Evolutionary conservation across 1,140 invertebrate genomes (phyloP), one percentile per base, ranked within the genome.

Genomic region (Eriocheir sinensis): DNA sequence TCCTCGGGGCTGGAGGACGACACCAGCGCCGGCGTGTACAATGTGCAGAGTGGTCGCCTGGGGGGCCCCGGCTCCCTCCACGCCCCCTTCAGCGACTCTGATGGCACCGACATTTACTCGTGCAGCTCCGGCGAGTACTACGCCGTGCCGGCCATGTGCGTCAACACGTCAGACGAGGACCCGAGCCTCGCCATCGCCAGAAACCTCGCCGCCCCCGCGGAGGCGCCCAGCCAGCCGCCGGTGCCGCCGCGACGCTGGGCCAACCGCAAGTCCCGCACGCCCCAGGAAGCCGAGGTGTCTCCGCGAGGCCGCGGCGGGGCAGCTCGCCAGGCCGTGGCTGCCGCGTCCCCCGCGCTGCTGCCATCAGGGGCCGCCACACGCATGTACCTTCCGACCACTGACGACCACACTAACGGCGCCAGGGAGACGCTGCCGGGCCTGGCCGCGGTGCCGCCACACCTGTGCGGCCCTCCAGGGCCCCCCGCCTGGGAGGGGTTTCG

Each of bases 91-190:
- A 94, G 93, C 27, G 93, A 94, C 72, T 44, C 53, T 30, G 93
- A 94, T 21, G 86, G 93, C 30, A 44, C 53, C 30, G 93, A 94
- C 21, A 40, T 81, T 60, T 60, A 40, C 21, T 95, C 89, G 2
- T 91, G 81, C 38, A 93, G 93, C 36, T 96, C 95, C 3, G 95
- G 95, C 27, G 95, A 96, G 44, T 96, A 92, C 36, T 95, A 95
- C 41, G 95, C 95, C 21, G 44, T 92, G 21, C 95, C 95, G 30
- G 95, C 95, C 40, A 30, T 95, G 30, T 96, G 95, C 72, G 72
- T 96, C 40, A 81, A 95, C 40, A 95, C 95, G 8, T 95, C 95
- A 15, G 95, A 96, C 40, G 95, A 96, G 53, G 95, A 96, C 38
- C 88, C 79, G 4, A 27, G 81, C 36, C n/a, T 38, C 27, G 40